phyloP scores from a whole-genome alignment of 2,888 invertebrate genomes.

The Phengaris arion region DNA sequence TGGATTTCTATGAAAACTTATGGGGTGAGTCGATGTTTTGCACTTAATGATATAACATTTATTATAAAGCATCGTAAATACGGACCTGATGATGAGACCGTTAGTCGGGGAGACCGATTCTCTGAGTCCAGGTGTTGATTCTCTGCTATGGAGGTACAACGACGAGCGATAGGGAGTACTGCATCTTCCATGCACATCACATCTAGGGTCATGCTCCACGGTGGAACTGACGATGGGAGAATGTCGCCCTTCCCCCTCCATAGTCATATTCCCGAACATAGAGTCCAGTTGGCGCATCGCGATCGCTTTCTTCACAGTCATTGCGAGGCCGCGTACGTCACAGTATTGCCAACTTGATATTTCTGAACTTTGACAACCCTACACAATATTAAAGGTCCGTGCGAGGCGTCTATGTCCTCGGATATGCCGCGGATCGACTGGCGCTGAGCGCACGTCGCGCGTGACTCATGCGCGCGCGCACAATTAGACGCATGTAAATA shows the following conservation, averaged over 20 bases:
- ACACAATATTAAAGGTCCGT: slow-evolving; percentile 12
- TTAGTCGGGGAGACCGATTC: slow-evolving; percentile 74
- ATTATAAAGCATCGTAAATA: slow-evolving; percentile 37
- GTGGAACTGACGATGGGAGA: slow-evolving; percentile 73
- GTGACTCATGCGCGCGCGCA: slow-evolving; percentile 76
- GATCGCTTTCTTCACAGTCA: slow-evolving; percentile 80
- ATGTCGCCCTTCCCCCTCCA: slow-evolving; percentile 74
- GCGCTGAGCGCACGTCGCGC: slow-evolving; percentile 71
- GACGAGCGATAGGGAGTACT: slow-evolving; percentile 69
- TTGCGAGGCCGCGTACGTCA: slow-evolving; percentile 50
- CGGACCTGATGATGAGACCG: slow-evolving; percentile 71
- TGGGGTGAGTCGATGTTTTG: neutral
- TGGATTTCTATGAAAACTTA: slow-evolving; percentile 5
- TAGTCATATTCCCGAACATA: slow-evolving; percentile 83
- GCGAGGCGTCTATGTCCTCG: slow-evolving; percentile 69
- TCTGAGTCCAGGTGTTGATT: slow-evolving; percentile 78
- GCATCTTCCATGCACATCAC: slow-evolving; percentile 84
- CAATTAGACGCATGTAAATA: slow-evolving; percentile 65
- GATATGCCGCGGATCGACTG: slow-evolving; percentile 75
- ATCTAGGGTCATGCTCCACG: slow-evolving; percentile 81
- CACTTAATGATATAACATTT: slow-evolving; percentile 3
- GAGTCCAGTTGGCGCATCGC: slow-evolving; percentile 86
- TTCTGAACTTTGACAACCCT: neutral
- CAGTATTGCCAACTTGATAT: slow-evolving; percentile 17
- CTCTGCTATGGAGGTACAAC: slow-evolving; percentile 70